Evolutionary conservation across 2,113 vertebrate genomes (phyloP).

Genomic region (Pterocles burchelli): DNA sequence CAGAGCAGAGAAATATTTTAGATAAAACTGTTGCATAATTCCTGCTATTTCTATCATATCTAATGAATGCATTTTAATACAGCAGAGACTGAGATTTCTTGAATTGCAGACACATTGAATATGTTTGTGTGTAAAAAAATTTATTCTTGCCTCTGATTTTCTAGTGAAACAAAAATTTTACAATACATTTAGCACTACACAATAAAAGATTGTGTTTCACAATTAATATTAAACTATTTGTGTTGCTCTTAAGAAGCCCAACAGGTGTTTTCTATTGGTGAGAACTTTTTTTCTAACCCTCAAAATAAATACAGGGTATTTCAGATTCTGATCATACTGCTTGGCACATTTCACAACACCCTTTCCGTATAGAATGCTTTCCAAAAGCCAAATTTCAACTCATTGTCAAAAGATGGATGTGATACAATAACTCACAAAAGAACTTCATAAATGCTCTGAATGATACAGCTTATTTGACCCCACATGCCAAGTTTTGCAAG

Average conservation of each 20-base stretch:
- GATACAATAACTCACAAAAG: neutral
- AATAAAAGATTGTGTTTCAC: neutral
- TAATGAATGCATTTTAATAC: constrained; percentile 59
- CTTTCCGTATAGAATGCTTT: neutral
- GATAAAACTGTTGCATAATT: constrained; percentile 50
- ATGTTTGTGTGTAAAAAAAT: neutral
- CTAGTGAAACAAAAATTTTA: neutral
- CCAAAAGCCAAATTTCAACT: constrained; percentile 12
- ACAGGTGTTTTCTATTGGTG: neutral
- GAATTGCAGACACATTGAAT: neutral
- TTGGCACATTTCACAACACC: neutral
- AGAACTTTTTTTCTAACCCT: neutral
- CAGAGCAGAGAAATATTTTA: constrained; percentile 49
- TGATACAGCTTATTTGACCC: neutral
- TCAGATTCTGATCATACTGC: neutral
- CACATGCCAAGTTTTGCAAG: neutral
- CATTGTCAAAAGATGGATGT: neutral
- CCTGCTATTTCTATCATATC: constrained; percentile 25
- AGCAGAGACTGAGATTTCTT: neutral
- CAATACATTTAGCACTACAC: neutral
- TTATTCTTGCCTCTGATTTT: neutral
- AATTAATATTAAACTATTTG: neutral
- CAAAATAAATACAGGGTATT: neutral
- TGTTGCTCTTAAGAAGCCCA: neutral
- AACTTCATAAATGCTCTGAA: neutral